Evolutionary conservation across 2,888 invertebrate genomes (phyloP).

Genomic region (Pimpla rufipes): DNA sequence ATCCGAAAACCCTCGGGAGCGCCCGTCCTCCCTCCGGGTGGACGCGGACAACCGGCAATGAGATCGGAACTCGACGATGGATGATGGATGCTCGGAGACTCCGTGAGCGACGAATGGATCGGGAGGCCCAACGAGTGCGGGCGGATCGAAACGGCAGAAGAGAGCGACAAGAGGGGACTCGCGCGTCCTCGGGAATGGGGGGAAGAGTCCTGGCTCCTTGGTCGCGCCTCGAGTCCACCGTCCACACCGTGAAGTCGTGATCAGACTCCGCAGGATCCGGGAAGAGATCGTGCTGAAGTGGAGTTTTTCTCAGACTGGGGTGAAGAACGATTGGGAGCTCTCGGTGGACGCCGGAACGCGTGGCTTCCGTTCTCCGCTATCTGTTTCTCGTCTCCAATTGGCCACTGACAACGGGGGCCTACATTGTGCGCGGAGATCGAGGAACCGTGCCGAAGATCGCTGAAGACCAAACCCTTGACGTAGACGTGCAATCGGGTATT

Average conservation of each 20-base stretch:
- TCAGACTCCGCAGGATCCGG: conserved; percentile 63
- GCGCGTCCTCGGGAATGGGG: neutral
- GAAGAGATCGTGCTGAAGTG: conserved; percentile 62
- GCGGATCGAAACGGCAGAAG: neutral
- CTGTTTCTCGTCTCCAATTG: neutral
- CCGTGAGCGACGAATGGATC: neutral
- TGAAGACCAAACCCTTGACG: conserved; percentile 56
- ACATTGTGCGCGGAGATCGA: conserved; percentile 38
- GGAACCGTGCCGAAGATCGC: conserved; percentile 38
- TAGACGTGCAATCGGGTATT: conserved; percentile 57
- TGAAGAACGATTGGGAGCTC: conserved; percentile 32
- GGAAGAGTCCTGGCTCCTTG: neutral
- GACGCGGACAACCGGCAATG: conserved; percentile 23
- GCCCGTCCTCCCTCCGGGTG: conserved; percentile 23
- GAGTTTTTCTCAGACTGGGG: conserved; percentile 50
- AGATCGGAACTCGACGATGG: conserved; percentile 44
- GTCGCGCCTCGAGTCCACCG: conserved; percentile 45
- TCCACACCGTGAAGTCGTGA: conserved; percentile 55
- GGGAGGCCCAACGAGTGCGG: conserved; percentile 16
- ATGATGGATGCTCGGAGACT: conserved; percentile 24
- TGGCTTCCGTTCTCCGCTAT: conserved; percentile 27
- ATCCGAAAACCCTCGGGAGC: conserved; percentile 53
- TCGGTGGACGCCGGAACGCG: conserved; percentile 30
- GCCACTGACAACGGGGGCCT: too few species aligned
- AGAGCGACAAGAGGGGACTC: conserved; percentile 22